Conservation (phyloP, 2,113 vertebrate genomes). For the Siniperca chuatsi region DNA sequence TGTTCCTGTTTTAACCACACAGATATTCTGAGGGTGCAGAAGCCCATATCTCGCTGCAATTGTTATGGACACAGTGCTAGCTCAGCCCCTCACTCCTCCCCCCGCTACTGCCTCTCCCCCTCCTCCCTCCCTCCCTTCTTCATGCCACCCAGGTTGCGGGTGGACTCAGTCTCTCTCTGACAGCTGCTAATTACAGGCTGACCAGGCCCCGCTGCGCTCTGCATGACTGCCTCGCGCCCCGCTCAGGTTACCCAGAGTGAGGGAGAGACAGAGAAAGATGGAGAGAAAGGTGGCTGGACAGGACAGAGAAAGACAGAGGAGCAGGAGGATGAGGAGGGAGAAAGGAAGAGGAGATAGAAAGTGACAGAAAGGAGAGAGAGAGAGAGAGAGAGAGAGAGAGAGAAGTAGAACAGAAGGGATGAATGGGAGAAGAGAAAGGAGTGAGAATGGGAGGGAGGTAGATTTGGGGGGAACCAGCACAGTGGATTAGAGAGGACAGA, state of each 20-base stretch:
- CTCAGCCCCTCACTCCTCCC: slow-evolving; percentile 70
- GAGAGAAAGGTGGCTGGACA: slow-evolving; percentile 73
- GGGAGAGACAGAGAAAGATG: slow-evolving; percentile 68
- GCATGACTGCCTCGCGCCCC: slow-evolving; percentile 84
- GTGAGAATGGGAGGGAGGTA: slow-evolving; percentile 69
- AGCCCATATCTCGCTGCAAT: slow-evolving; percentile 67
- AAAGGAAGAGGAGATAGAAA: slow-evolving; percentile 47
- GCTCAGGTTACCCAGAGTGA: slow-evolving; percentile 84
- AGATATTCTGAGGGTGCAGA: slow-evolving; percentile 58
- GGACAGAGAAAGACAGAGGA: slow-evolving; percentile 66
- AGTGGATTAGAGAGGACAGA: slow-evolving; percentile 84
- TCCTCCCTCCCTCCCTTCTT: slow-evolving; percentile 41
- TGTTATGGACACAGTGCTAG: slow-evolving; percentile 76
- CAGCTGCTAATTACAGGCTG: slow-evolving; percentile 88
- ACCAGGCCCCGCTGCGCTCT: slow-evolving; percentile 85
- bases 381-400: slow-evolving; percentile 32
- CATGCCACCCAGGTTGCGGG: slow-evolving; percentile 90
- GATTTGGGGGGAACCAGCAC: slow-evolving; percentile 47
- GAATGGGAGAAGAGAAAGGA: slow-evolving; percentile 61
- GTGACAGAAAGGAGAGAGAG: slow-evolving; percentile 37
- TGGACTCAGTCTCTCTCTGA: slow-evolving; percentile 84
- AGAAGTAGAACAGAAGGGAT: slow-evolving; percentile 63
- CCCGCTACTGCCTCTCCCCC: slow-evolving; percentile 18
- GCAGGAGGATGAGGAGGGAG: slow-evolving; percentile 26
- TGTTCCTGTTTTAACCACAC: slow-evolving; percentile 30